Base-by-base conservation (phyloP, 2,888 invertebrate species). In the Polylopha cassiicola region DNA sequence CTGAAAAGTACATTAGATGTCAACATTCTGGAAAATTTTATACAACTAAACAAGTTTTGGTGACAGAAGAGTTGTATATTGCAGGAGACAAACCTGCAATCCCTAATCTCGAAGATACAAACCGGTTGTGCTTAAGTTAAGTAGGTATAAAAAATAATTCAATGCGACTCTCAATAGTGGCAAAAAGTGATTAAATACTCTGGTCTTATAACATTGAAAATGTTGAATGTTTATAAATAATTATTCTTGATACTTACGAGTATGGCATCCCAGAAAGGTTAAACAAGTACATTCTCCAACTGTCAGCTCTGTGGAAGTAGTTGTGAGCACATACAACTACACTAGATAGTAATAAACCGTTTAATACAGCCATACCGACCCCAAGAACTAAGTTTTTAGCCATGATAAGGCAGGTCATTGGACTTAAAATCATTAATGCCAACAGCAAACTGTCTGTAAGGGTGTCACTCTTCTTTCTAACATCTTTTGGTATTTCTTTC, bases 241-340 rank as follows among this genome's bases (percentile, higher is more conserved):
- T 7, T 11, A 29, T 4, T 27, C 26, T 16, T 24, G 6, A n/a
- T 39, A 67, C 78, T 75, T 65, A 90, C 90, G 87, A 85, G 8
- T 89, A 89, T 2, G 89, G 89, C 73, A 92, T 70, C 43, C 91
- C 74, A 8, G 88, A 80, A 16, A 95, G 69, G 55, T 94, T 92
- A 51, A 92, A 92, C 32, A 92, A 87, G 57, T 91, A 92, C 92
- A 94, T 94, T 38, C 94, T 88, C 88, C 92, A 93, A 61, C 88
- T 93, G 58, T 95, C 92, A 17, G 87, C 87, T 55, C 90, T 88
- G 62, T 95, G 95, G 50, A 94, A 90, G 61, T 91, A 95, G 65
- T 95, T 95, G 65, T 95, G 95, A 0, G 90, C 89, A 21, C 87
- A 87, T 11, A 89, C 86, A 0, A 87, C 67, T 0, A 89, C 72